Conservation (phyloP, 2,113 vertebrate species). For the Euleptes europaea region DNA sequence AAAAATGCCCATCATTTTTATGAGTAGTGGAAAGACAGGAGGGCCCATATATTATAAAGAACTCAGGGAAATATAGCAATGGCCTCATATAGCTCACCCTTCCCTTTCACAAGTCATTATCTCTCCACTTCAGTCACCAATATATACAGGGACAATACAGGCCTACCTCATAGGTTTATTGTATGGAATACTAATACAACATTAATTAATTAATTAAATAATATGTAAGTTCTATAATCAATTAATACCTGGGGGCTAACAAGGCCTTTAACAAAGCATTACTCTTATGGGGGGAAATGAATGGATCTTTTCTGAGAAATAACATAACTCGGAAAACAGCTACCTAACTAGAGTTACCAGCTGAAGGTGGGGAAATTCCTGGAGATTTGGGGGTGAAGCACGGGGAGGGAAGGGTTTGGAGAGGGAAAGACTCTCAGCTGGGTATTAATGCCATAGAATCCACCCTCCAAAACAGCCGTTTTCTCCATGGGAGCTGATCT, state of each 20-base stretch:
- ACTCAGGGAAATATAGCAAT: too few relatives aligned
- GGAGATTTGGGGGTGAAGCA: too few relatives aligned
- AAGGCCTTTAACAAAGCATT: not conserved
- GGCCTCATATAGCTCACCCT: not conserved
- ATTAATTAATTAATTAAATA: not conserved
- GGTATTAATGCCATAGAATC: too few relatives aligned
- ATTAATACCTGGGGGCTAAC: not conserved
- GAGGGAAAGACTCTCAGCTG: too few relatives aligned
- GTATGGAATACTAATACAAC: not conserved
- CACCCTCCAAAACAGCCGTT: too few relatives aligned
- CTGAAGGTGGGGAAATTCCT: too few relatives aligned
- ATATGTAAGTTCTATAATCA: not conserved
- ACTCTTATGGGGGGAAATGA: constrained; percentile 26
- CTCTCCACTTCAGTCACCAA: not conserved
- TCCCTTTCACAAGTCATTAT: not conserved
- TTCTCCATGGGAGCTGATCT: too few relatives aligned
- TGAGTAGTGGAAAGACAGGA: not conserved
- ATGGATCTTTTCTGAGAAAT: constrained; percentile 15
- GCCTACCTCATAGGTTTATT: not conserved
- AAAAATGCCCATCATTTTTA: not conserved
- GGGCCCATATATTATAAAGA: not conserved
- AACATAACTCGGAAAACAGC: constrained; percentile 34
- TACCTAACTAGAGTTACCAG: not conserved
- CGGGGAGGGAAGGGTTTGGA: too few relatives aligned
- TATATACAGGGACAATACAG: not conserved